Evolutionary conservation across 1,140 invertebrate species (phyloP), one percentile per base, ranked within the genome.

Genomic region (Camponotus vicinus): DNA sequence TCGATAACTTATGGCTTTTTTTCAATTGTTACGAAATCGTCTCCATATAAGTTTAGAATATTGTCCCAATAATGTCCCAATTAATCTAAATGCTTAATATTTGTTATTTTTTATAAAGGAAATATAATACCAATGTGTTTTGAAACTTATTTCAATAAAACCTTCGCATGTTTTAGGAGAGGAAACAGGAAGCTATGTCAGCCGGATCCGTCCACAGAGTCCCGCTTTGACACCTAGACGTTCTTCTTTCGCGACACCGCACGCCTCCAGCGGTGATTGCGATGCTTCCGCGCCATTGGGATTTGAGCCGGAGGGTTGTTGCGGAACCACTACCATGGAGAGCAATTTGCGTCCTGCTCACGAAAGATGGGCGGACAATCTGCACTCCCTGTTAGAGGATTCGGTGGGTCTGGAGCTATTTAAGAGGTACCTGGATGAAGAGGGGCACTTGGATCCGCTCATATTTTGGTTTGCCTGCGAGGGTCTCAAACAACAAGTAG

Each of bases 391-490:
- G 86, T 96, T 99, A 85, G 95, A 97, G 92, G 98, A 99, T 95
- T 96, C 96, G 80, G 98, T 98, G 94, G 98, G 98, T 66, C 97
- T 98, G 80, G 96, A 97, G 70, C 95, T 99, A 89, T 99, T 99
- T 95, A 97, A 97, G 92, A 96, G 96, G 92, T 99, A 98, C 95
- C 96, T 99, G 87, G 95, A 97, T 90, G 96, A 98, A 91, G 98
- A 99, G 94, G 97, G 97, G 80, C 97, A 97, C 94, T 96, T 97
- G 71, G 97, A 97, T 94, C 96, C 97, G 57, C 96, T 99, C 86
- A 97, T 98, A 92, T 99, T 99, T 95, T 98, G 98, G 96, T 98
- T 98, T 95, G 98, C 98, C 64, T 98, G 98, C 94, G 97, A 98
- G 93, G 98, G 98, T 21, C 96, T 98, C 79, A 98, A 98, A 92